Conservation (phyloP, 2,113 vertebrate genomes). For the Callospermophilus lateralis region DNA sequence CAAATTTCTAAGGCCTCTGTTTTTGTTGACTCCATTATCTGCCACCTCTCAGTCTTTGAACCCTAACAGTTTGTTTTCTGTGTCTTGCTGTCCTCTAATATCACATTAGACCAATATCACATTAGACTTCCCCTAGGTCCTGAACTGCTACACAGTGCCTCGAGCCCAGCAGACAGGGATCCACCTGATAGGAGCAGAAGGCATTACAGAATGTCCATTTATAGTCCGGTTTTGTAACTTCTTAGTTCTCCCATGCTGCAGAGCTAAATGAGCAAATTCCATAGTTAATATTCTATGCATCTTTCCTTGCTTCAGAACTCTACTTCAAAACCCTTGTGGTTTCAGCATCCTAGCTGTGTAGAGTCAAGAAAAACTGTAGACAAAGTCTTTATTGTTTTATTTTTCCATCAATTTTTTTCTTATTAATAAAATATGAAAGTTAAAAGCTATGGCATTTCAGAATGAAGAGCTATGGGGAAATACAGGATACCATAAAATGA, state of each 20-base stretch:
- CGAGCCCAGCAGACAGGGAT: background rate
- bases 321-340: background rate
- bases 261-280: constrained; percentile 32
- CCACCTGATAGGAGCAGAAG: background rate
- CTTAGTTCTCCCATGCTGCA: constrained; percentile 10
- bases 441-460: constrained; percentile 74
- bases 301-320: background rate
- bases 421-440: constrained; percentile 76
- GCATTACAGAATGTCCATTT: background rate
- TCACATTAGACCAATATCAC: background rate
- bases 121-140: background rate
- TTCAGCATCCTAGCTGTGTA: constrained; percentile 52
- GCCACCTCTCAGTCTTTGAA: background rate
- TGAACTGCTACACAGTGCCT: background rate
- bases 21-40: background rate
- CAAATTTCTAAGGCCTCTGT: background rate
- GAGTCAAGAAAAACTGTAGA: constrained; percentile 53
- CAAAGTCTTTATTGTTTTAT: constrained; percentile 65
- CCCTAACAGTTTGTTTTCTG: constrained; percentile 21
- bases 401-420: constrained; percentile 55
- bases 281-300: background rate
- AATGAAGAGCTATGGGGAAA: constrained; percentile 67
- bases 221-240: background rate
- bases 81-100: background rate
- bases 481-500: constrained; percentile 63